These are phyloP conservation scores for Cephalopholis sonnerati DNA, from an alignment of 2,113 vertebrate genomes.

Conservation along the genomic window DNA sequence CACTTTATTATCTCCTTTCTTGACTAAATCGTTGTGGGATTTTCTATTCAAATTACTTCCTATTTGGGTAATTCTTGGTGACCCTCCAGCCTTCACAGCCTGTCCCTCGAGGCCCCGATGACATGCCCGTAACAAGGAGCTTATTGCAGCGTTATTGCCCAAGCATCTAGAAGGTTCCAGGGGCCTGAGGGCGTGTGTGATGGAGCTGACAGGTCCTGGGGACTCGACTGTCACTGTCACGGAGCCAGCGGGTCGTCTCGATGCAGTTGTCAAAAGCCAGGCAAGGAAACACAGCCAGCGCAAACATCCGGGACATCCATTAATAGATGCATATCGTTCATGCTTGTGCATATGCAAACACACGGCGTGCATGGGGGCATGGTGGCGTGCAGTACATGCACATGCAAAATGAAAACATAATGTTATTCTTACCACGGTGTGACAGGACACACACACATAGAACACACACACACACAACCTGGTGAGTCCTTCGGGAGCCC, in stretches of 20 bases:
- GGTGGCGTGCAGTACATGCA: conserved; percentile 8
- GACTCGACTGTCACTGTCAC: conserved; percentile 67
- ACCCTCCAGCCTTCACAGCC: conserved; percentile 40
- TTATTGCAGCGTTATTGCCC: conserved; percentile 75
- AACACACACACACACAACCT: conserved; percentile 24
- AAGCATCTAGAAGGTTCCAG: conserved; percentile 56
- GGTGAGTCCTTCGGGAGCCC: conserved; percentile 67
- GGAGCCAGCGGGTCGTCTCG: conserved; percentile 37
- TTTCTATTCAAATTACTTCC: conserved; percentile 45
- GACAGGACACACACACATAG: conserved; percentile 36
- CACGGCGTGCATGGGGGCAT: background rate
- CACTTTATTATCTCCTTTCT: conserved; percentile 45
- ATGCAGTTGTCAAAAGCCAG: conserved; percentile 62
- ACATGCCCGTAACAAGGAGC: conserved; percentile 69
- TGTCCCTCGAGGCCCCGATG: conserved; percentile 44
- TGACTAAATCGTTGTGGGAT: conserved; percentile 24
- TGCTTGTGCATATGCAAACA: conserved; percentile 36
- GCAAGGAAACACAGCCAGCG: background rate
- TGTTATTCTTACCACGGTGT: conserved; percentile 33
- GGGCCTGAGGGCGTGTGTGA: conserved; percentile 64
- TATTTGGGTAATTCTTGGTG: conserved; percentile 46
- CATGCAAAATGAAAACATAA: conserved; percentile 61
- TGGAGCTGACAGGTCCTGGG: conserved; percentile 68
- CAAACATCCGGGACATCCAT: background rate
- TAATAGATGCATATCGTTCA: conserved; percentile 22